Conservation (phyloP, 2,888 invertebrate species). For the Podabrus alpinus region DNA sequence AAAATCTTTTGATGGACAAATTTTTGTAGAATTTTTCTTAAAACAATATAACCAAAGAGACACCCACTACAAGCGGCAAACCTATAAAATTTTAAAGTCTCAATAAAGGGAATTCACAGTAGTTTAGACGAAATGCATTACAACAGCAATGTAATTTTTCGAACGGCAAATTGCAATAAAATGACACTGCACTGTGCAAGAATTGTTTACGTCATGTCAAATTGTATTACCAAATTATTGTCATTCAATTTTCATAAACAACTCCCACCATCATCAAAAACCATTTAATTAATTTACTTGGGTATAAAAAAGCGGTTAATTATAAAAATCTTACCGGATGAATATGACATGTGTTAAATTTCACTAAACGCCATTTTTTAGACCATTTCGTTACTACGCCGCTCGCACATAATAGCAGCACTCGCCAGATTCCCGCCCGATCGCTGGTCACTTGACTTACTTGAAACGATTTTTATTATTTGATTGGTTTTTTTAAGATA, state of each 20-base stretch:
- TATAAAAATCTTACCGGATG: constrained; percentile 48
- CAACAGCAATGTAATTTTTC: neutral
- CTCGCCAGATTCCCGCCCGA: constrained; percentile 31
- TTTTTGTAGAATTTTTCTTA: constrained; percentile 36
- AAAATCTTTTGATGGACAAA: constrained; percentile 44
- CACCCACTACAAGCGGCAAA: constrained; percentile 25
- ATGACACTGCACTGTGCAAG: constrained; percentile 10
- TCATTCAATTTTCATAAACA: neutral
- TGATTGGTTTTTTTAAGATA: no score
- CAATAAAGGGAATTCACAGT: neutral
- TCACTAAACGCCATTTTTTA: constrained; percentile 52
- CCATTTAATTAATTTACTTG: neutral
- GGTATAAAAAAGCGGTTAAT: neutral
- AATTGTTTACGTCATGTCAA: constrained; percentile 49
- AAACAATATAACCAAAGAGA: constrained; percentile 32
- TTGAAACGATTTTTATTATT: no score
- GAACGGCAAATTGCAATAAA: neutral
- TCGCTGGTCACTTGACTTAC: neutral
- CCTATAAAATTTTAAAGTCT: constrained; percentile 31
- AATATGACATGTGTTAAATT: constrained; percentile 55
- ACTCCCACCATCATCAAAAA: neutral
- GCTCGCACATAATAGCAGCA: constrained; percentile 26
- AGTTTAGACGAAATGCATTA: neutral
- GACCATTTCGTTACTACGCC: constrained; percentile 14
- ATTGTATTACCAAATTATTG: neutral